Evolutionary conservation across 2,888 invertebrate species (phyloP), one percentile per base, ranked within the genome.

Genomic region (Xestia rhomboidea): DNA sequence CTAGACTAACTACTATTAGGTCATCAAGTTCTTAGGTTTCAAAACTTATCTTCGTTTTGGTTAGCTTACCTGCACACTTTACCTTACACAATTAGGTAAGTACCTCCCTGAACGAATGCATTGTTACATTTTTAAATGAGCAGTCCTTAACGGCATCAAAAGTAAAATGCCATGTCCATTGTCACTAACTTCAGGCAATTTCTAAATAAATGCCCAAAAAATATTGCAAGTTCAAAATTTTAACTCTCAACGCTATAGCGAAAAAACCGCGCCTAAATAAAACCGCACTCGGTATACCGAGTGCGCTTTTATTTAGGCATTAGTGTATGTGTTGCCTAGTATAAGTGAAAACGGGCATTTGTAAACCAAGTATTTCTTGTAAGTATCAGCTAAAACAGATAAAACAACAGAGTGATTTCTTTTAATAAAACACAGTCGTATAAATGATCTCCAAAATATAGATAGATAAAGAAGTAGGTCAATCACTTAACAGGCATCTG

Each of bases 401-500:
- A 71, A 60, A 10, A 30, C 30, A 8, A 60, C 41, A 69, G 24
- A 21, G 27, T 68, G 49, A 76, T 73, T 49, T 38, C 70, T 67
- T 64, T 67, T 64, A 68, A 38, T 68, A 74, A 54, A 77, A 72
- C 62, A 8, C 60, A 30, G 8, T 76, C 67, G 73, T 82, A 69
- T 76, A 71, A 82, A 77, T 66, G 62, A 82, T 80, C 75, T 76
- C 84, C 84, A 87, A 89, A 91, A 88, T 88, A 87, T 89, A 84
- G 86, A 82, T 82, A 87, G 89, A 90, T 85, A 87, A 84, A 82
- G 81, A 87, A 84, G 60, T 83, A 78, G 89, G 89, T 87, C 90
- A 81, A 79, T 88, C 86, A 89, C 88, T 91, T 89, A 89, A 82
- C 89, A 78, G 77, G 76, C 89, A 87, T 87, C 84, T 88, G 88